Base-by-base conservation (phyloP, 2,888 invertebrate species). In the Aleiodes alternator region DNA sequence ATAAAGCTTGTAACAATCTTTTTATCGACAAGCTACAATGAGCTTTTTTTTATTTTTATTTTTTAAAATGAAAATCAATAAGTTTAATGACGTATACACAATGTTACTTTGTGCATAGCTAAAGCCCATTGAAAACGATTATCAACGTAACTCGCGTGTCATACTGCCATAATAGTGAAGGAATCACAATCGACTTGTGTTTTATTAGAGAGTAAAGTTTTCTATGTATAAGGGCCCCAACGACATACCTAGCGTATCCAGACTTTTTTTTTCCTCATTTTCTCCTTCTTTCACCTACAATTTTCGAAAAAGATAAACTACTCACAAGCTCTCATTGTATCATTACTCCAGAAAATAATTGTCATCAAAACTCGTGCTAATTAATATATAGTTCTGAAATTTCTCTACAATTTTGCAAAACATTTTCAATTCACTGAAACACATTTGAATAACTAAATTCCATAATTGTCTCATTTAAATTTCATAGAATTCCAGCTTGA, bases 141-240 rank as follows among this genome's bases (percentile, higher is more conserved):
- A 80, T 83, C 81, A 64, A 78, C 80, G 83, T 80, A 82, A 80
- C 81, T 87, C 80, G 87, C 87, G 85, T 87, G 87, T 74, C 75
- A 74, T 64, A 57, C 73, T 75, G 81, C 82, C 80, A 83, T 87
- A 86, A 87, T 81, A 64, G 11, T 82, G 80, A 77, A 75, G 82
- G 80, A 85, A 84, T 84, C 82, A 84, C 84, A 86, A 84, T 43
- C 83, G 85, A 85, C 84, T 85, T 84, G 82, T 86, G 83, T 83
- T 84, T 85, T 85, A 85, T 86, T 85, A 85, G 83, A 80, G 78
- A 79, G 80, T 23, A 43, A 48, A 16, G 48, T 43, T 43, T 23
- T 79, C 82, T 43, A 3, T 43, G 11, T 43, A 43, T 43, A 43
- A 80, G 81, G 78, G 79, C 83, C 80, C 83, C 80, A 80, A 80